Conservation (phyloP, 2,888 invertebrate genomes). For the Pammene fasciana region DNA sequence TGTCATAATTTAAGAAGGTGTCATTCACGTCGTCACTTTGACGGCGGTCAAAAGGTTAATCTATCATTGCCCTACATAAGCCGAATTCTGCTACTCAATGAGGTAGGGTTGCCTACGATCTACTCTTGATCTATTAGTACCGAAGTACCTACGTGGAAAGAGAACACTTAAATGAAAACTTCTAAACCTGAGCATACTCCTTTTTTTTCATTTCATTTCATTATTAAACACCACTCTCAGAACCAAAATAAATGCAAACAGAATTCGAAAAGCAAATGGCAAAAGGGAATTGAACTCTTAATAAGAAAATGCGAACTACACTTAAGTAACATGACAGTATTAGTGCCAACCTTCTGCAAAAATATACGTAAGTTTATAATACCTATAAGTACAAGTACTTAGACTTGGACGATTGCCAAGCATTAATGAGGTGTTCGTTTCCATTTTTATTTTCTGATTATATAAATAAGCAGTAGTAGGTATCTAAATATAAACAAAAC, state of each 20-base stretch:
- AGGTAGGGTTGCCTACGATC: too few relatives aligned
- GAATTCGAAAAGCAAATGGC: slow-evolving; percentile 13
- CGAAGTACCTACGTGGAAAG: too few relatives aligned
- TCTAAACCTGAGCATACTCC: too few relatives aligned
- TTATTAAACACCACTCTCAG: background rate
- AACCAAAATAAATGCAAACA: background rate
- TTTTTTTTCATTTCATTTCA: background rate
- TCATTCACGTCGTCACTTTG: too few relatives aligned
- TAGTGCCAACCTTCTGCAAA: background rate
- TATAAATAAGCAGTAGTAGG: background rate
- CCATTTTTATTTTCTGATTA: slow-evolving; percentile 8
- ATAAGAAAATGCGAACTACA: slow-evolving; percentile 9
- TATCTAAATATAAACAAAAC: background rate
- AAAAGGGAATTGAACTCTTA: slow-evolving; percentile 1
- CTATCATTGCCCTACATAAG: too few relatives aligned
- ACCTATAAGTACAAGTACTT: background rate
- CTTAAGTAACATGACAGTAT: slow-evolving; percentile 1
- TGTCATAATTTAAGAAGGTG: too few relatives aligned
- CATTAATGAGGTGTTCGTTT: slow-evolving; percentile 16
- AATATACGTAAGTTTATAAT: background rate
- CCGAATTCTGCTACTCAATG: too few relatives aligned
- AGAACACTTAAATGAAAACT: background rate
- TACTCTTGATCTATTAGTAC: too few relatives aligned
- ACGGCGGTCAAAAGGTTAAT: too few relatives aligned
- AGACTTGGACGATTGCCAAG: slow-evolving; percentile 13